These are phyloP conservation scores for Leptogaster cylindrica DNA, from an alignment of 2,888 invertebrate species.

Conservation along the genomic window DNA sequence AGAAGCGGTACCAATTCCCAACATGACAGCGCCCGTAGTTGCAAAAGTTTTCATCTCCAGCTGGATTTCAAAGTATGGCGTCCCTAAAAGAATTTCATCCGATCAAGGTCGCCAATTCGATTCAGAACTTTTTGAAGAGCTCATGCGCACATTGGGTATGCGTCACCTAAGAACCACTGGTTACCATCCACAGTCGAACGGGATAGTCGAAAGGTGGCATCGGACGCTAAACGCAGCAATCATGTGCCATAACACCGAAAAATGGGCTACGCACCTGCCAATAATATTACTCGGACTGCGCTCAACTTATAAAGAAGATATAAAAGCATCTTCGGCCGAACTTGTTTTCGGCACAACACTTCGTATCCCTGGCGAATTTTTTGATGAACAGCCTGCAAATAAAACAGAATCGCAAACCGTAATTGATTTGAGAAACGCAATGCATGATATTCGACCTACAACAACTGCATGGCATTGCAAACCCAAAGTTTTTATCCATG, in stretches of 20 bases:
- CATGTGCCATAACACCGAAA: background rate
- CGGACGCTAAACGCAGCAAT: background rate
- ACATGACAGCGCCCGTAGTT: background rate
- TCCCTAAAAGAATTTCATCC: background rate
- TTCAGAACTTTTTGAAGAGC: background rate
- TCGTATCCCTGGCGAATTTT: background rate
- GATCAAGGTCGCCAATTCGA: background rate
- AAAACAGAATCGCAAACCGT: no score
- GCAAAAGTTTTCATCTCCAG: background rate
- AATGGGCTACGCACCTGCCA: background rate
- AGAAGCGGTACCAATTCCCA: background rate
- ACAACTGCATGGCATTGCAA: no score
- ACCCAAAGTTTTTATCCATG: slow-evolving; percentile 30
- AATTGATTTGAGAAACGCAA: no score
- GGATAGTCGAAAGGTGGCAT: background rate
- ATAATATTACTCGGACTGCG: background rate
- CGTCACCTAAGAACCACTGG: background rate
- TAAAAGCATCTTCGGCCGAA: background rate
- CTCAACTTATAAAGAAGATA: background rate
- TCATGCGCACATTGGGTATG: background rate
- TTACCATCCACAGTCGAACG: background rate
- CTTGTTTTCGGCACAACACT: background rate
- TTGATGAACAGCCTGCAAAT: no score
- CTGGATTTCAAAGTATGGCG: background rate
- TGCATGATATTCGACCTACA: no score